These are phyloP conservation scores for Hyposoter didymator DNA, from an alignment of 2,888 invertebrate species.

Conservation along the genomic window DNA sequence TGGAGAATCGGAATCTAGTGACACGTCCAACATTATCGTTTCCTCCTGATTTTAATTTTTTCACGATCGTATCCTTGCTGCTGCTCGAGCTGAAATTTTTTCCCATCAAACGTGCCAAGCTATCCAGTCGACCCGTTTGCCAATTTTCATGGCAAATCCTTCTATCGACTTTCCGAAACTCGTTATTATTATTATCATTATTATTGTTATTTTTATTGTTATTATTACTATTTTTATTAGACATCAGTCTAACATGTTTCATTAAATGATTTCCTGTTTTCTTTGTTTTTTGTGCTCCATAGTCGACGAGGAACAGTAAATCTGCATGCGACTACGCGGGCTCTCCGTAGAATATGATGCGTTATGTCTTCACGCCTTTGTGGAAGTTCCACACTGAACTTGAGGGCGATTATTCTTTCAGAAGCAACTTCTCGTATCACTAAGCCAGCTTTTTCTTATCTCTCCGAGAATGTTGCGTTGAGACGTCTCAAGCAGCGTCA, in stretches of 20 bases:
- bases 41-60: neutral
- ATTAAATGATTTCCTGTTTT: neutral
- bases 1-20: neutral
- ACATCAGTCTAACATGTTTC: neutral
- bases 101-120: neutral
- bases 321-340: neutral
- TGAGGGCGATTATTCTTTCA: constrained; percentile 11
- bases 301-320: neutral
- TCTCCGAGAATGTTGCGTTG: neutral
- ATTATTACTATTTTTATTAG: too few relatives aligned
- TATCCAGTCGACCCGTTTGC: neutral
- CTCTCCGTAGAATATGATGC: neutral
- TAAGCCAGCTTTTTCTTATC: neutral
- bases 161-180: neutral
- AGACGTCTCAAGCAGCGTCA: neutral
- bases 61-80: neutral
- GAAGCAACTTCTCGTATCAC: constrained; percentile 1
- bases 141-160: neutral
- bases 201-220: too few relatives aligned
- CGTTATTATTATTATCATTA: too few relatives aligned
- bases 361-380: neutral
- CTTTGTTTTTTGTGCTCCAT: neutral
- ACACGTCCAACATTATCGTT: neutral
- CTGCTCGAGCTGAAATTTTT: neutral
- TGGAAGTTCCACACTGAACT: neutral